Percentiles rank a stretch among this genome's conserved stretches.
phyloP scores from a whole-genome alignment of 1,140 invertebrate genomes.

The Phymastichus coffea region DNA sequence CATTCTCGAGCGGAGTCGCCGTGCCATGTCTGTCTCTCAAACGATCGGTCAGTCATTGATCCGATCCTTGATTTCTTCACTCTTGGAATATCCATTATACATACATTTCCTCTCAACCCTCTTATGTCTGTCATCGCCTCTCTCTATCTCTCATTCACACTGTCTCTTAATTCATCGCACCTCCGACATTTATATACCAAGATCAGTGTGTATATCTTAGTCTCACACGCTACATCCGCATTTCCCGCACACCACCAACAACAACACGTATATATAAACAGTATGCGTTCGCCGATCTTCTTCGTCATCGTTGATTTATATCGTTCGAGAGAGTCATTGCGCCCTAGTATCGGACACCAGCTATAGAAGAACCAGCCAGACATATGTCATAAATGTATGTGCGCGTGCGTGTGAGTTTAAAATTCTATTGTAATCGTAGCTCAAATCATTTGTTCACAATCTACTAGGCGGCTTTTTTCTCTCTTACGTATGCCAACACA shows the following conservation, averaged over 20 bases:
- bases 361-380: slow-evolving; percentile 9
- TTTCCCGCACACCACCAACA: slow-evolving; percentile 1
- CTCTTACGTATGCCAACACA: no score
- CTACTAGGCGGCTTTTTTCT: no score
- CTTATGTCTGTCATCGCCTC: slow-evolving; percentile 2
- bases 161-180: neutral
- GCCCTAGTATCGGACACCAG: neutral
- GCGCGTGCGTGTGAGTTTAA: slow-evolving; percentile 6
- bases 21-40: slow-evolving; percentile 54
- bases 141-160: neutral
- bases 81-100: slow-evolving; percentile 31
- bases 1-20: slow-evolving; percentile 55
- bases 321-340: neutral
- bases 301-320: neutral
- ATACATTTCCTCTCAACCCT: slow-evolving; percentile 16
- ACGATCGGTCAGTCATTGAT: slow-evolving; percentile 35
- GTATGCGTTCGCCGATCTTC: neutral
- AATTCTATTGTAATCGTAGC: no score
- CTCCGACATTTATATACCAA: neutral
- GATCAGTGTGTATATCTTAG: slow-evolving; percentile 8
- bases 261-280: no score
- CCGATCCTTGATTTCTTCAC: slow-evolving; percentile 37
- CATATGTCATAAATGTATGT: neutral
- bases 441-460: slow-evolving; percentile 1
- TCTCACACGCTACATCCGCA: slow-evolving; percentile 13